A percentile compares a stretch with the other conserved stretches of the same genome.
Evolutionary conservation across 2,797 vertebrate genomes (phyloP).

Genomic region (Onychomys torridus): DNA sequence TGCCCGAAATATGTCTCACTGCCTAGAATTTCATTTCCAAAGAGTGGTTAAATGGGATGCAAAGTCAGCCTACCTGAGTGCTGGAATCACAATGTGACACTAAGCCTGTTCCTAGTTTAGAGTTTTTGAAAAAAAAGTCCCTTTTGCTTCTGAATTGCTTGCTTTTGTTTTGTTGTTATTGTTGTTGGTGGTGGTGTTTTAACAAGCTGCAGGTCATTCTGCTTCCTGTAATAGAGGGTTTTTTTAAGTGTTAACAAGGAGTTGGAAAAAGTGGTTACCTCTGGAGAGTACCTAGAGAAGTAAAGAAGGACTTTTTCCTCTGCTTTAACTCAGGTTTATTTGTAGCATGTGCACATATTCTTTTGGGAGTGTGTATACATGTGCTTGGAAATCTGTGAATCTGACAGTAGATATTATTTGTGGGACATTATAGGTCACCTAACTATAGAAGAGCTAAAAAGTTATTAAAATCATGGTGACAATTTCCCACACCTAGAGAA

Average conservation of each 20-base stretch:
- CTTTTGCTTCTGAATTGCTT: slow-evolving; percentile 10
- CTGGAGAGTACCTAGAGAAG: slow-evolving; percentile 27
- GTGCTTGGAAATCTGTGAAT: slow-evolving; percentile 26
- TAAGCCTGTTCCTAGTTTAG: background rate
- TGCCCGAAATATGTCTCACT: background rate
- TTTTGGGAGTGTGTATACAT: background rate
- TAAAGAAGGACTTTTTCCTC: slow-evolving; percentile 25
- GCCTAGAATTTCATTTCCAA: slow-evolving; percentile 46
- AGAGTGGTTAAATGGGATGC: background rate
- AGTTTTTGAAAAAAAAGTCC: background rate
- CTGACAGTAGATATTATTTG: background rate
- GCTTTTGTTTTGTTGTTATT: slow-evolving; percentile 1
- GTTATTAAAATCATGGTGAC: slow-evolving; percentile 18
- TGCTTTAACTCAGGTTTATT: slow-evolving; percentile 21
- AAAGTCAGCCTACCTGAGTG: background rate
- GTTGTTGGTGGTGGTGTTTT: background rate
- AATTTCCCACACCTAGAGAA: slow-evolving; percentile 37
- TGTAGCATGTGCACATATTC: background rate
- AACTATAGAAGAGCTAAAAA: background rate
- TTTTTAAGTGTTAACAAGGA: background rate
- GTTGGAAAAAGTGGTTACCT: background rate
- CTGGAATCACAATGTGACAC: background rate
- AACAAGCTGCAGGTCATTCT: background rate
- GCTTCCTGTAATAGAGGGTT: background rate
- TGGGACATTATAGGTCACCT: background rate